Base-by-base conservation (phyloP, 2,888 invertebrate genomes). In the Drosophila kanekoi region DNA sequence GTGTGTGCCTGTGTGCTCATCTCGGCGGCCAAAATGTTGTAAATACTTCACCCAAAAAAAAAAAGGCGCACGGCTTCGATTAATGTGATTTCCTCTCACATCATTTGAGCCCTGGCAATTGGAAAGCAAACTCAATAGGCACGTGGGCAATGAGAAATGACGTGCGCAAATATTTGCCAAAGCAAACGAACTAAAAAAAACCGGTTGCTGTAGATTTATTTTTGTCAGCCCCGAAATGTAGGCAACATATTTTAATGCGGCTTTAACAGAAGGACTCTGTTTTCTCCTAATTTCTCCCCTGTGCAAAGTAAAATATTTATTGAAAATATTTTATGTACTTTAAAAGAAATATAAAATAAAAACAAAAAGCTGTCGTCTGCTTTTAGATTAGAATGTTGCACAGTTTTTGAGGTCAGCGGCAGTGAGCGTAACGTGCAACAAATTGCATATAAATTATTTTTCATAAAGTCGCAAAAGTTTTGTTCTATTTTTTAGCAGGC, bases 1-100 rank as follows among this genome's bases (percentile, higher is more conserved):
- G 43, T 44, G 8, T 44, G 16, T 16, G 53, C 18, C n/a, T 28
- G 11, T 6, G 0, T 3, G 3, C 18, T n/a, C n/a, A 40, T 41
- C 48, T 58, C 10, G 13, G 43, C 16, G 23, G 45, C 49, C 45
- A 56, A 72, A 61, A 59, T 68, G 58, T 59, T 59, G 41, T 47
- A 57, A 59, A 70, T 63, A 58, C 57, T 66, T 70, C 2, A 8
- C 1, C 57, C 63, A 53, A 64, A 28, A 28, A 28, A 28, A 8
- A 28, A 28, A 28, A 28, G 53, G 40, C 63, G 77, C 86, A 77
- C 75, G 72, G 70, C 79, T 79, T 81, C 70, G 75, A 79, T 79
- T 85, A 85, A 87, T 85, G 85, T 82, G 79, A 87, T 87, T 85
- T 77, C 43, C n/a, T 85, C 77, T 73, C 87, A 79, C 79, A 72